Conservation (phyloP, 2,797 vertebrate species). For the Somateria mollissima region DNA sequence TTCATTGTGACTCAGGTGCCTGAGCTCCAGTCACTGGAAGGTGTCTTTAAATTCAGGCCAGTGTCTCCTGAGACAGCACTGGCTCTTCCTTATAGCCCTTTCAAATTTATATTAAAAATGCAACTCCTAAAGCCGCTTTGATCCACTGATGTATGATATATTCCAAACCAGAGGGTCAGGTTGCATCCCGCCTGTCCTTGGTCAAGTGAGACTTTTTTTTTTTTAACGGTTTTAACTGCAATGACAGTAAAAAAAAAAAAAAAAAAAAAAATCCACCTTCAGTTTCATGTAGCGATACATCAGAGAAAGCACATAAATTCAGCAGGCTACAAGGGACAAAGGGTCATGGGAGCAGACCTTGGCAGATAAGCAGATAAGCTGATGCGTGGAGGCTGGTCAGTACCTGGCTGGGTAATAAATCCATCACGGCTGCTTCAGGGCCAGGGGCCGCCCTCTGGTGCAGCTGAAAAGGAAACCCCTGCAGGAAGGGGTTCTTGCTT, state of each 20-base stretch:
- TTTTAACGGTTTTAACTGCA: neutral
- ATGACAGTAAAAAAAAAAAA: neutral
- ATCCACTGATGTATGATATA: neutral
- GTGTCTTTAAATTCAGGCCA: neutral
- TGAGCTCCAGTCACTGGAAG: neutral
- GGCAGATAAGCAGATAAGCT: slow-evolving; percentile 15
- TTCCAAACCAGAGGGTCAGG: neutral
- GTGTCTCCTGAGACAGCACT: neutral
- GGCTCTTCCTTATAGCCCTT: neutral
- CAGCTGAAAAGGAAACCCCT: slow-evolving; percentile 38
- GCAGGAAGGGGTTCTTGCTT: neutral
- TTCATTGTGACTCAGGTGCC: neutral
- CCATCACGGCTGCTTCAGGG: neutral
- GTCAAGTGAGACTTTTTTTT: neutral
- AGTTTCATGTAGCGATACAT: neutral
- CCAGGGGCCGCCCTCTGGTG: neutral
- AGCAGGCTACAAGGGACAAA: slow-evolving; percentile 8
- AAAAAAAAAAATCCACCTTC: neutral
- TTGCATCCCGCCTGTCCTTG: neutral
- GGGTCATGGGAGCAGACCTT: slow-evolving; percentile 30
- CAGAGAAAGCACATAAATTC: slow-evolving; percentile 23
- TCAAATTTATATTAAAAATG: neutral
- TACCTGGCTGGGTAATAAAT: slow-evolving; percentile 27
- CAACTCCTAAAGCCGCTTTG: neutral
- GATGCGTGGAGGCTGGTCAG: neutral